phyloP scores from a whole-genome alignment of 2,113 vertebrate species.

The Apodemus speciosus region DNA sequence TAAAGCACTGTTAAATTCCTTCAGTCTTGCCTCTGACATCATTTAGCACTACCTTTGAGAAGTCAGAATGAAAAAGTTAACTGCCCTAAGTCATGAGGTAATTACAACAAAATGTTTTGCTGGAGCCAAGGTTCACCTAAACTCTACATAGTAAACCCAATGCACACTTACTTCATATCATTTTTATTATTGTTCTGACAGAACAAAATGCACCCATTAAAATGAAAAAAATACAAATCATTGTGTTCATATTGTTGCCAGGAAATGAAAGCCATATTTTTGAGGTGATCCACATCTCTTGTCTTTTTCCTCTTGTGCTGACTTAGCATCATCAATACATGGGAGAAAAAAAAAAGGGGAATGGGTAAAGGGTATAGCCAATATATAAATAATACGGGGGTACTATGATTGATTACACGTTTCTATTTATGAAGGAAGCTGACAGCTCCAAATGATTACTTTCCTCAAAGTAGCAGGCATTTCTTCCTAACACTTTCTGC shows the following conservation, averaged over 20 bases:
- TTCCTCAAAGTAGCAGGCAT: slow-evolving; percentile 17
- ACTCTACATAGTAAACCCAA: not conserved
- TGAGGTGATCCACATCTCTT: not conserved
- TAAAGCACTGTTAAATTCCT: slow-evolving; percentile 33
- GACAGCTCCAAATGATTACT: not conserved
- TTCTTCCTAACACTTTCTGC: slow-evolving; percentile 29
- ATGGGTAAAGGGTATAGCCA: not conserved
- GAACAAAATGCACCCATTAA: not conserved
- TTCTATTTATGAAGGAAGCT: slow-evolving; percentile 39
- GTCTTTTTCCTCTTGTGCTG: not conserved
- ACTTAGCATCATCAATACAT: not conserved
- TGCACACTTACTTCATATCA: slow-evolving; percentile 1
- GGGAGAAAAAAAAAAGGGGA: not conserved
- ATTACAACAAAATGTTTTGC: slow-evolving; percentile 52
- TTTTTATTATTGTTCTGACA: slow-evolving; percentile 11
- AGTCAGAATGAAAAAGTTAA: slow-evolving; percentile 31
- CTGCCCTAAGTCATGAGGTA: slow-evolving; percentile 19
- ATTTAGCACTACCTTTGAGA: not conserved
- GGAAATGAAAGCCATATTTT: slow-evolving; percentile 24
- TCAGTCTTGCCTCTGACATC: not conserved
- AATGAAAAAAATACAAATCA: slow-evolving; percentile 1
- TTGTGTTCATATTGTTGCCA: not conserved
- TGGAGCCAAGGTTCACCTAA: slow-evolving; percentile 26
- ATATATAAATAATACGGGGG: not conserved
- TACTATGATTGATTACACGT: not conserved